phyloP scores from a whole-genome alignment of 1,140 invertebrate species.

The Caenorhabditis briggsae region DNA sequence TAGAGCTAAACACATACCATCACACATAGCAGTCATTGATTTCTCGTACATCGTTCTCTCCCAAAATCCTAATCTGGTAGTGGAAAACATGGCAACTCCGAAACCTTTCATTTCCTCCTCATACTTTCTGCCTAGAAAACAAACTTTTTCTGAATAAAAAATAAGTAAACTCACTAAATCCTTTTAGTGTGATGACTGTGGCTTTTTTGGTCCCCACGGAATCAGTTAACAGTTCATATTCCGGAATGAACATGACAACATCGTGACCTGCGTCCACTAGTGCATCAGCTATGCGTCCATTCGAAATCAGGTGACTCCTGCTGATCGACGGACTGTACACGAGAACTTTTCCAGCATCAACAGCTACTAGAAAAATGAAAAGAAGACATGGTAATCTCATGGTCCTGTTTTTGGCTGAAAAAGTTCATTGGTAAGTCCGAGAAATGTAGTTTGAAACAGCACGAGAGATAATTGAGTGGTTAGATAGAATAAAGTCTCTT shows the following conservation, averaged over 20 bases:
- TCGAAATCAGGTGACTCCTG: conserved; percentile 65
- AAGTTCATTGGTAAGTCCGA: no score
- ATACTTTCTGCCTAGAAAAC: neutral
- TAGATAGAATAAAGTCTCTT: no score
- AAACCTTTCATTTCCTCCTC: neutral
- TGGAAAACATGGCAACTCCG: conserved; percentile 31
- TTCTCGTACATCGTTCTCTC: conserved; percentile 58
- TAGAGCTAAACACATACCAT: conserved; percentile 34
- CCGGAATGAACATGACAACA: conserved; percentile 65
- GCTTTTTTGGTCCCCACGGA: conserved; percentile 57
- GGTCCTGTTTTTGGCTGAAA: no score
- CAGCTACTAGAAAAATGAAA: neutral
- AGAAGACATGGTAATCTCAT: no score
- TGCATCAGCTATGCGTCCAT: conserved; percentile 64
- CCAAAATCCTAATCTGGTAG: conserved; percentile 18
- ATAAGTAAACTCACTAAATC: conserved; percentile 28
- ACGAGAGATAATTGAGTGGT: no score
- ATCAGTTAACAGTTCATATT: conserved; percentile 33
- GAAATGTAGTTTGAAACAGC: no score
- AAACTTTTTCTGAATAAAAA: neutral
- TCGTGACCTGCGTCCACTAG: conserved; percentile 63
- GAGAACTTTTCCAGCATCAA: conserved; percentile 48
- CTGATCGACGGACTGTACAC: conserved; percentile 62
- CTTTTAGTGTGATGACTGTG: conserved; percentile 52
- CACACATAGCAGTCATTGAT: conserved; percentile 38